phyloP scores from a whole-genome alignment of 2,797 vertebrate genomes.

The Sphenopsis melanotis region DNA sequence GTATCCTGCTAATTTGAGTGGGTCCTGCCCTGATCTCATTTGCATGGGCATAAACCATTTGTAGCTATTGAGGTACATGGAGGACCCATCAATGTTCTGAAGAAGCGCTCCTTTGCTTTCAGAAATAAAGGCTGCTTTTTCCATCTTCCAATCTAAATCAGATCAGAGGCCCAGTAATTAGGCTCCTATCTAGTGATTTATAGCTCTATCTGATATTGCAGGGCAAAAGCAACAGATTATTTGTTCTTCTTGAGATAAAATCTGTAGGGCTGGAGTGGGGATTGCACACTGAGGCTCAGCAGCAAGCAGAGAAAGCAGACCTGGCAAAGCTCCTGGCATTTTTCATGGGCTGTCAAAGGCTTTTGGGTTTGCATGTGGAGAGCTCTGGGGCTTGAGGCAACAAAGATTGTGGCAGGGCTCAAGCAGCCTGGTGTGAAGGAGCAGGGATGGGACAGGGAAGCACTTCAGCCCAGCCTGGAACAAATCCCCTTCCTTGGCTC shows the following conservation, averaged over 20 bases:
- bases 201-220: neutral
- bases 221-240: neutral
- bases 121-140: neutral
- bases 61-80: neutral
- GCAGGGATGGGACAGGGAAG: neutral
- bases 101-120: neutral
- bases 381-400: neutral
- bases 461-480: neutral
- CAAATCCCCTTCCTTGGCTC: neutral
- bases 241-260: neutral
- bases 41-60: neutral
- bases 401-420: neutral
- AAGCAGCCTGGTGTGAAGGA: neutral
- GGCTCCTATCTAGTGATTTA: neutral
- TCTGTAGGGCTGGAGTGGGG: neutral
- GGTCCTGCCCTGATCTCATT: neutral
- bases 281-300: neutral
- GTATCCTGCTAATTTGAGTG: neutral
- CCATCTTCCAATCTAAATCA: neutral
- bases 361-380: fast-evolving
- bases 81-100: fast-evolving
- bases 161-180: neutral
- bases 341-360: neutral
- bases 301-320: neutral
- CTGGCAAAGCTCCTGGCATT: neutral